Conservation (phyloP, 2,888 invertebrate genomes). For the Atethmia centrago region DNA sequence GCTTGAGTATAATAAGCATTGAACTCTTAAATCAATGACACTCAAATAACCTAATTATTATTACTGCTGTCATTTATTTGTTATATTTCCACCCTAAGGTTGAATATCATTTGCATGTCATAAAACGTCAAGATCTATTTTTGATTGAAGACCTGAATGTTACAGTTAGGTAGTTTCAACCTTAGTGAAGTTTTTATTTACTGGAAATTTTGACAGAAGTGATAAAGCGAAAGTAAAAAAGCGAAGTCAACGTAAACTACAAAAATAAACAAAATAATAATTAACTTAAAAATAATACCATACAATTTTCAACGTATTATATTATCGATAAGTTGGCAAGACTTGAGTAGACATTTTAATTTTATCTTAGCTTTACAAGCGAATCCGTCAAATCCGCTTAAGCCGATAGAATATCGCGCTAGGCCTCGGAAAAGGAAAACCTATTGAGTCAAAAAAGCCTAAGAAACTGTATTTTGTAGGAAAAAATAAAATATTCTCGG, state of each 20-base stretch:
- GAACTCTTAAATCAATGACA: neutral
- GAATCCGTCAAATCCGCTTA: conserved; percentile 46
- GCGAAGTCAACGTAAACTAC: neutral
- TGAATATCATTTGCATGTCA: neutral
- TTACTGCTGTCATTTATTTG: too few relatives aligned
- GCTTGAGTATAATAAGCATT: too few relatives aligned
- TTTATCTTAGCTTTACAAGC: conserved; percentile 30
- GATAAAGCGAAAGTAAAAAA: too few relatives aligned
- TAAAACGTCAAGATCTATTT: neutral
- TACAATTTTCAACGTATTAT: neutral
- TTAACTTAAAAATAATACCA: neutral
- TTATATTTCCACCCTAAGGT: too few relatives aligned
- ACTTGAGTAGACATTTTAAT: conserved; percentile 33
- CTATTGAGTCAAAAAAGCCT: conserved; percentile 36
- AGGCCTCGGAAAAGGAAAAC: conserved; percentile 37
- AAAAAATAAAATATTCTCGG: neutral
- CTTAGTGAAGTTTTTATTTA: neutral
- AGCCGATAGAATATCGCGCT: conserved; percentile 34
- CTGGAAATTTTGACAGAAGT: neutral
- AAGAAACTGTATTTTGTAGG: conserved; percentile 11
- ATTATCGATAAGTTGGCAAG: conserved; percentile 5
- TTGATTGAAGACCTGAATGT: neutral
- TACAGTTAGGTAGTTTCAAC: neutral
- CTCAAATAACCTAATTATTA: neutral
- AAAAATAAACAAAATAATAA: neutral